Base-by-base conservation (phyloP, 2,888 invertebrate species). In the Epicampocera succincta region DNA sequence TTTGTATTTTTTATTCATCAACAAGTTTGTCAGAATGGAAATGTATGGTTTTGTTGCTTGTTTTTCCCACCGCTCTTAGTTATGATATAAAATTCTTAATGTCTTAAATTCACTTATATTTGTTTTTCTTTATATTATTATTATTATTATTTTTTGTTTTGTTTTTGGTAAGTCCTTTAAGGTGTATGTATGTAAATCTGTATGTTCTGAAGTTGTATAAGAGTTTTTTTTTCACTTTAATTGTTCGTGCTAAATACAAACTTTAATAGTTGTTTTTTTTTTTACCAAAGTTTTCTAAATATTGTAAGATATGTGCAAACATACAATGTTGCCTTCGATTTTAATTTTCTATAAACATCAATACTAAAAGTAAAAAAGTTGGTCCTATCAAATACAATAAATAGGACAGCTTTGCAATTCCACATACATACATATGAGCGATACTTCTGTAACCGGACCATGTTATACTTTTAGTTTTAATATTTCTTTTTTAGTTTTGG, bases 31-130 rank as follows among this genome's bases (percentile, higher is more conserved):
- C 69, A 66, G 74, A 74, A 75, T 82, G 74, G 71, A 78, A 82
- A 78, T 78, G 77, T 78, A 50, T 69, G 63, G 56, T 66, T 60
- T 68, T 60, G 17, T 50, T 71, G 33, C 54, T 69, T 29, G 33
- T 61, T 69, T 29, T 63, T 68, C 25, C 13, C 54, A 12, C 44
- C 63, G 44, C 56, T 74, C 52, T 74, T 71, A 74, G 54, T 38
- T 74, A 74, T 78, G 82, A 82, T 82, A 82, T 74, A 82, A 82
- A 82, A 82, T 82, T 82, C 65, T 82, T 77, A 77, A 74, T 74
- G 73, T 63, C 63, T 80, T 81, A 76, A 81, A 73, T 81, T 81
- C 72, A 69, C 77, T 69, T 79, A 74, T 66, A 54, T 78, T 69
- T 80, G 60, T 52, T 9, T 58, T 56, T 65, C 29, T 33, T 66